phyloP scores from a whole-genome alignment of 2,113 vertebrate genomes.

The Grus americana region DNA sequence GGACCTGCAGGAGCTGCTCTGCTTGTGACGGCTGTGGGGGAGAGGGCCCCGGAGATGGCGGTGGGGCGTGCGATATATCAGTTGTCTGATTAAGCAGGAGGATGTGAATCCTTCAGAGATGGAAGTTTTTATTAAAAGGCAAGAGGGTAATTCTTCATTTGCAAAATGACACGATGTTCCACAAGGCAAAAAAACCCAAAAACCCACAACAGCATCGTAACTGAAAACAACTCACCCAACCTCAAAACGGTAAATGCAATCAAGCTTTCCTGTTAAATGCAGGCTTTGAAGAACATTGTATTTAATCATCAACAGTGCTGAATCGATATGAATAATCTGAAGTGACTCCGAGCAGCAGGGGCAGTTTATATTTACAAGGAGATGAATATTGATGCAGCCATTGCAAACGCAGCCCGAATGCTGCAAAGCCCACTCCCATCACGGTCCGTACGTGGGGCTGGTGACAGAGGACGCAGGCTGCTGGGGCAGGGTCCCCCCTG shows the following conservation, averaged over 20 bases:
- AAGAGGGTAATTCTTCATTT: neutral
- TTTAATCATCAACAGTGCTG: conserved; percentile 15
- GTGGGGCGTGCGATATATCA: neutral
- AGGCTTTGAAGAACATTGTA: conserved; percentile 51
- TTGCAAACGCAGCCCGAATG: neutral
- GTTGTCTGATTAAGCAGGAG: neutral
- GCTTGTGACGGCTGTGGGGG: neutral
- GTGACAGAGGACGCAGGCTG: neutral
- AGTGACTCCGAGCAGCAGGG: neutral
- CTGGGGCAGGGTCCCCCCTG: neutral
- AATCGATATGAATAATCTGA: conserved; percentile 52
- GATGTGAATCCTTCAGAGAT: neutral
- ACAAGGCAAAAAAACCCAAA: neutral
- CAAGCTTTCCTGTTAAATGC: conserved; percentile 18
- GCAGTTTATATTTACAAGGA: neutral
- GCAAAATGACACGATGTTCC: neutral
- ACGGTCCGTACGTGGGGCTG: accelerated
- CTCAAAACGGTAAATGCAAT: conserved; percentile 35
- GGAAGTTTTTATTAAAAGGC: neutral
- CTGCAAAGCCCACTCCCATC: neutral
- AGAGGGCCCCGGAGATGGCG: neutral
- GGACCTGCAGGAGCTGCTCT: neutral
- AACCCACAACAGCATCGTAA: accelerated
- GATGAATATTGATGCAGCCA: neutral
- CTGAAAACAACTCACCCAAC: neutral